Conservation (phyloP, 1,140 invertebrate genomes). For the Lamellibrachia luymesi region DNA sequence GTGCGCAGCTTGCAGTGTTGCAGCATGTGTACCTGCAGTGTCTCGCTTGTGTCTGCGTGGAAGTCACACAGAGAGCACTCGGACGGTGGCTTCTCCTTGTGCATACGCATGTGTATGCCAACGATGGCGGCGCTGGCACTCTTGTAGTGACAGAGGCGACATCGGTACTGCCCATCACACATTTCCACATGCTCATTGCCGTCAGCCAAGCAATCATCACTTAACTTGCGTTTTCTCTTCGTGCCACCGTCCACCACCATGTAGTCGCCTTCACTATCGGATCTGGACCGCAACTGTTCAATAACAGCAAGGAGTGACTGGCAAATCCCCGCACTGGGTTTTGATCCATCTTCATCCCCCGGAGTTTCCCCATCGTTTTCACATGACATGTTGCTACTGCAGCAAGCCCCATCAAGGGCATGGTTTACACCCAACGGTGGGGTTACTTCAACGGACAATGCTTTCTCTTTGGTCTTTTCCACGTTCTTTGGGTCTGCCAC, state of each 20-base stretch:
- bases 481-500: background rate
- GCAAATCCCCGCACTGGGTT: conserved; percentile 42
- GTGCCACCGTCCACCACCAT: conserved; percentile 18
- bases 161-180: conserved; percentile 42
- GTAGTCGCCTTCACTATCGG: conserved; percentile 32
- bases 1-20: conserved; percentile 53
- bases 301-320: conserved; percentile 55
- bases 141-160: conserved; percentile 53
- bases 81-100: conserved; percentile 49
- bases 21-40: conserved; percentile 53
- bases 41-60: conserved; percentile 45
- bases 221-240: background rate
- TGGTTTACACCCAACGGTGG: background rate
- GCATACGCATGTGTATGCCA: conserved; percentile 51
- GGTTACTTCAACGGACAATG: background rate
- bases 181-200: conserved; percentile 48
- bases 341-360: background rate
- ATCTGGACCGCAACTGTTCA: conserved; percentile 50
- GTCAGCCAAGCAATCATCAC: conserved; percentile 18
- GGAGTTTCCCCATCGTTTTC: background rate
- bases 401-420: background rate
- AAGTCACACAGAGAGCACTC: conserved; percentile 53
- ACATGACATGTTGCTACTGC: conserved; percentile 3
- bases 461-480: background rate
- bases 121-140: conserved; percentile 41